Evolutionary conservation across 2,888 invertebrate genomes (phyloP).

Genomic region (Synanthedon myopaeformis): DNA sequence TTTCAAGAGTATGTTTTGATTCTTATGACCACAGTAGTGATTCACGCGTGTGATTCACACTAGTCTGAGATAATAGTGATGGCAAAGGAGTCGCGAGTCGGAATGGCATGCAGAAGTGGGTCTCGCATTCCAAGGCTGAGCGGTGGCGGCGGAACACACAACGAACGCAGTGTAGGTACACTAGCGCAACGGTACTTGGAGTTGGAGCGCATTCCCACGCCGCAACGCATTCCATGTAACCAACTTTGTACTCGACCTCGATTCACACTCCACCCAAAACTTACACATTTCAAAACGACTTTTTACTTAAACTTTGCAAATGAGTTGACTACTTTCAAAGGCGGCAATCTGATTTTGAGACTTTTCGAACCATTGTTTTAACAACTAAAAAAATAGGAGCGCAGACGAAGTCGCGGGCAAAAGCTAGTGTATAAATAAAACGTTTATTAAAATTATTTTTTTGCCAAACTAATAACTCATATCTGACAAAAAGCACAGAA

Average conservation of each 20-base stretch:
- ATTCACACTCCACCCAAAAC: conserved; percentile 22
- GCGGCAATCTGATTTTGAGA: no score
- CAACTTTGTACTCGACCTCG: conserved; percentile 41
- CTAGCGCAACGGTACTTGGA: conserved; percentile 42
- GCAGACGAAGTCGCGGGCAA: no score
- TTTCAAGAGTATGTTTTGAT: background rate
- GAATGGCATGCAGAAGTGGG: conserved; percentile 39
- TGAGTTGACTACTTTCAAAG: no score
- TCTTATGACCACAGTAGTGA: background rate
- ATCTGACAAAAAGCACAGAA: no score
- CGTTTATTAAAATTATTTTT: no score
- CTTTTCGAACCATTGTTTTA: no score
- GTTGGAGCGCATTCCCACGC: conserved; percentile 61
- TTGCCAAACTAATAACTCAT: no score
- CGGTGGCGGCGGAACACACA: conserved; percentile 24
- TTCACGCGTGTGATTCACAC: background rate
- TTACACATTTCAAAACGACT: background rate
- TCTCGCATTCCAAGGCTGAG: conserved; percentile 53
- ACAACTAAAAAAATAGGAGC: no score
- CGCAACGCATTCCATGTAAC: conserved; percentile 50
- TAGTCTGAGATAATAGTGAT: background rate
- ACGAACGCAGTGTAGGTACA: background rate
- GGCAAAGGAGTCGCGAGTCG: background rate
- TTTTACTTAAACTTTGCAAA: background rate
- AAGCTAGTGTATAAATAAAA: no score